A percentile compares a stretch with the other conserved stretches of the same genome.
phyloP scores from a whole-genome alignment of 1,140 invertebrate species.

The Drosophila pachea region DNA sequence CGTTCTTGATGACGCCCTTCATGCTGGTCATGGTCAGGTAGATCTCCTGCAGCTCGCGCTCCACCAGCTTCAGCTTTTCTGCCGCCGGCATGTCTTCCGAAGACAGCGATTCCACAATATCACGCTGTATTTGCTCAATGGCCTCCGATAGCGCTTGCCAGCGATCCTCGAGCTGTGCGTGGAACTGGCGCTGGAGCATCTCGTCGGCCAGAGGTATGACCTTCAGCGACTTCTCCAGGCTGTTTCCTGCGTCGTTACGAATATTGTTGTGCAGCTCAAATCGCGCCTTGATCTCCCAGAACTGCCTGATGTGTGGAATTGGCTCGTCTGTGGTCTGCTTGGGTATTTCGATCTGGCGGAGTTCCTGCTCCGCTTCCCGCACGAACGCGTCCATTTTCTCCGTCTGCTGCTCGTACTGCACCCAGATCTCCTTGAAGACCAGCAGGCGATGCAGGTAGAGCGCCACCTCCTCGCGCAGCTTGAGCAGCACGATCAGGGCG shows the following conservation, averaged over 20 bases:
- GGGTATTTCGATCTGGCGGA: constrained; percentile 80
- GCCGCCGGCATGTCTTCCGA: constrained; percentile 85
- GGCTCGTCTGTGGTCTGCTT: constrained; percentile 81
- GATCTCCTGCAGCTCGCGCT: constrained; percentile 86
- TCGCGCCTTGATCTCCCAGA: constrained; percentile 93
- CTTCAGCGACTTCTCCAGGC: constrained; percentile 87
- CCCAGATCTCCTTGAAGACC: constrained; percentile 88
- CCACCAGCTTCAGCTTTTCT: constrained; percentile 86
- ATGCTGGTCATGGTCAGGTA: constrained; percentile 83
- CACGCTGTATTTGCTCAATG: constrained; percentile 84
- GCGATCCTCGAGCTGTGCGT: constrained; percentile 86
- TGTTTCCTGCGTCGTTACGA: constrained; percentile 84
- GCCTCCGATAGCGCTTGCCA: constrained; percentile 84
- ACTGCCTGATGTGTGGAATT: constrained; percentile 86
- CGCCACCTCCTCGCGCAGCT: constrained; percentile 86
- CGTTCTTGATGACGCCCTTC: constrained; percentile 88
- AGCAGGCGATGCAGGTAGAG: constrained; percentile 84
- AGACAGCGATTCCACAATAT: constrained; percentile 84
- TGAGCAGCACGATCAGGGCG: constrained; percentile 84
- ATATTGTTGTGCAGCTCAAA: constrained; percentile 91
- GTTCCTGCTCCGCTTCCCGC: constrained; percentile 84
- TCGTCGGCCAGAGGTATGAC: constrained; percentile 89
- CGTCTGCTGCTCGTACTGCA: constrained; percentile 85
- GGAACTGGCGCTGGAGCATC: constrained; percentile 87
- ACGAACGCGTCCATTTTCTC: constrained; percentile 88